phyloP scores from a whole-genome alignment of 2,113 vertebrate species.

The Copsychus sechellarum region DNA sequence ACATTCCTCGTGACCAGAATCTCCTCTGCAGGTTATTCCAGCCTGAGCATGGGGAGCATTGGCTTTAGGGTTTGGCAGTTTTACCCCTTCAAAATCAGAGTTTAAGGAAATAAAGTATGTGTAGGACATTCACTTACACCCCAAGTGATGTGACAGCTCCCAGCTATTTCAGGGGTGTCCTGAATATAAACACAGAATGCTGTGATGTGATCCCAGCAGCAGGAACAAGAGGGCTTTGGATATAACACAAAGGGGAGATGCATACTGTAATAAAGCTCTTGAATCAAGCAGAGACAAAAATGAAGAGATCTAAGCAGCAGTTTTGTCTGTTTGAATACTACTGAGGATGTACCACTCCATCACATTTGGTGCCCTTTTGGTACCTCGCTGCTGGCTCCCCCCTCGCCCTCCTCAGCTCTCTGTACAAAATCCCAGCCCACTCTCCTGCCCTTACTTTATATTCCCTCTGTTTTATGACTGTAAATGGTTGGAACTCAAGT shows the following conservation, averaged over 20 bases:
- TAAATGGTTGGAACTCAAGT: not conserved
- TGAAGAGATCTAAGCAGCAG: not conserved
- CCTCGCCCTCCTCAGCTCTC: not conserved
- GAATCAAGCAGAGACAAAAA: not conserved
- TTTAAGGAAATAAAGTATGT: not conserved
- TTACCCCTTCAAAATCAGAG: not conserved
- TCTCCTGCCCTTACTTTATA: not conserved
- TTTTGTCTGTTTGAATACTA: not conserved
- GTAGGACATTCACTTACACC: not conserved
- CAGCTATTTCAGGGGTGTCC: not conserved
- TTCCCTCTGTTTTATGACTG: not conserved
- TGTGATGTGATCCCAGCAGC: not conserved
- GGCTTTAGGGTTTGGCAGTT: not conserved
- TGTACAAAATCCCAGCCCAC: not conserved
- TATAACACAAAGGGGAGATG: not conserved
- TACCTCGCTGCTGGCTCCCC: not conserved
- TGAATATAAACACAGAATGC: not conserved
- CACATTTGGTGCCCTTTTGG: not conserved
- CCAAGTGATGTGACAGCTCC: not conserved
- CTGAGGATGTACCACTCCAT: not conserved
- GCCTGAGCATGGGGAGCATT: not conserved
- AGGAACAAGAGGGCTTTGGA: not conserved
- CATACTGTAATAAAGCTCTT: not conserved
- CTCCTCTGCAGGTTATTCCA: not conserved
- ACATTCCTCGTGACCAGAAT: not conserved